A percentile compares a stretch with the other conserved stretches of the same genome.
These are phyloP conservation scores for Chamaea fasciata DNA, from an alignment of 2,113 vertebrate genomes.

Conservation along the genomic window DNA sequence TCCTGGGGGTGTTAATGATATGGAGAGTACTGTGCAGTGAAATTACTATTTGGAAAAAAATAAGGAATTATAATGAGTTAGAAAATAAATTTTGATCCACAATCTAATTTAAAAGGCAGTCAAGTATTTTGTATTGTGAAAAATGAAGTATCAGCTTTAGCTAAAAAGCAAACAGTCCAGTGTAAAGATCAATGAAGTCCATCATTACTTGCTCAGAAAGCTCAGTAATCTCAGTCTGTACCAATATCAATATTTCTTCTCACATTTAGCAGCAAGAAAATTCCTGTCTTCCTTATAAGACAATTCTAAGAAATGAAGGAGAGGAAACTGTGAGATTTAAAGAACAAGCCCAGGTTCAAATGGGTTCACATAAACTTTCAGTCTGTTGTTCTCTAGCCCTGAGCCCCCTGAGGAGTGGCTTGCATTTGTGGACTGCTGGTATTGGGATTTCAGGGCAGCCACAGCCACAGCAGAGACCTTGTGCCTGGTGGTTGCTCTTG, in stretches of 20 bases:
- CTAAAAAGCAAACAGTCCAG: not conserved
- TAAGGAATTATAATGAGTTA: not conserved
- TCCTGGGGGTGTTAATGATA: constrained; percentile 52
- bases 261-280: not conserved
- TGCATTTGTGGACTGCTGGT: accelerated
- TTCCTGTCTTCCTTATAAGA: not conserved
- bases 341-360: not conserved
- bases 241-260: not conserved
- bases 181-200: not conserved
- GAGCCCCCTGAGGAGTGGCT: not conserved
- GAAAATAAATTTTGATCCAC: constrained; percentile 12
- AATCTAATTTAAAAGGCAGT: not conserved
- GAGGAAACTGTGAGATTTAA: not conserved
- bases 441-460: not conserved
- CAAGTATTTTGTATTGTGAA: not conserved
- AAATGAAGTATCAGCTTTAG: not conserved
- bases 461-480: not conserved
- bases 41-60: constrained; percentile 27
- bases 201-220: not conserved
- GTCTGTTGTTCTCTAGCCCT: not conserved
- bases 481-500: not conserved
- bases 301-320: not conserved
- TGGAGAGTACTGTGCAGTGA: not conserved
- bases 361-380: not conserved
- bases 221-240: not conserved